phyloP scores from a whole-genome alignment of 2,797 vertebrate genomes.

The Rhinoraja longicauda region DNA sequence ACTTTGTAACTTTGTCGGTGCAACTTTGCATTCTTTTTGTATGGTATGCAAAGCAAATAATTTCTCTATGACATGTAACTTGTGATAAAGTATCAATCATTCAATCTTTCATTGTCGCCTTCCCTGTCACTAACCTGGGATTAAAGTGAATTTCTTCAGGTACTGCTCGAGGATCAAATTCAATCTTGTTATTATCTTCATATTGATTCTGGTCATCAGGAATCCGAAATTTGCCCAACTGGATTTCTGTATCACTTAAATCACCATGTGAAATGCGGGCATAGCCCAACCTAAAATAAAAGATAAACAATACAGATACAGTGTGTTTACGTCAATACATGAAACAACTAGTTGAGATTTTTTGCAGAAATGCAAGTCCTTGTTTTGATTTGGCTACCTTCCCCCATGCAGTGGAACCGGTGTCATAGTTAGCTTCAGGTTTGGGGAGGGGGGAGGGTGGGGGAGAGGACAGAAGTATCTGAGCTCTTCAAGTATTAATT shows the following conservation, averaged over 20 bases:
- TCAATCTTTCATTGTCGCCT: neutral
- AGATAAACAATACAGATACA: conserved; percentile 31
- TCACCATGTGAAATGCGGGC: conserved; percentile 60
- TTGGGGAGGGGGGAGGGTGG: too few species aligned
- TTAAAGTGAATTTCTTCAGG: conserved; percentile 56
- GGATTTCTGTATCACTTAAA: conserved; percentile 63
- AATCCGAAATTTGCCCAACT: conserved; percentile 61
- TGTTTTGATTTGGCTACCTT: neutral
- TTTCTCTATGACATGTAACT: too few species aligned
- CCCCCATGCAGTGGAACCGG: neutral
- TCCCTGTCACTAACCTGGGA: conserved; percentile 50
- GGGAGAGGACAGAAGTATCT: neutral
- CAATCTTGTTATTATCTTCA: conserved; percentile 54
- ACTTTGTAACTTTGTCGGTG: too few species aligned
- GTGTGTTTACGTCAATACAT: neutral
- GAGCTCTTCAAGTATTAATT: neutral
- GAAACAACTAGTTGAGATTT: neutral
- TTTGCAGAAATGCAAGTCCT: neutral
- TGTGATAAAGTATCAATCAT: too few species aligned
- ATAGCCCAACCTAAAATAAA: conserved; percentile 55
- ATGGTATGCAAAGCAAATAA: too few species aligned
- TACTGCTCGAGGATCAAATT: conserved; percentile 52
- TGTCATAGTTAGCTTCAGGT: neutral
- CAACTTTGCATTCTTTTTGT: too few species aligned
- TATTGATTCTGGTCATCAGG: conserved; percentile 52